A percentile compares a stretch with the other conserved stretches of the same genome.
Conservation (phyloP, 2,797 vertebrate species). For the Acanthopagrus latus region DNA sequence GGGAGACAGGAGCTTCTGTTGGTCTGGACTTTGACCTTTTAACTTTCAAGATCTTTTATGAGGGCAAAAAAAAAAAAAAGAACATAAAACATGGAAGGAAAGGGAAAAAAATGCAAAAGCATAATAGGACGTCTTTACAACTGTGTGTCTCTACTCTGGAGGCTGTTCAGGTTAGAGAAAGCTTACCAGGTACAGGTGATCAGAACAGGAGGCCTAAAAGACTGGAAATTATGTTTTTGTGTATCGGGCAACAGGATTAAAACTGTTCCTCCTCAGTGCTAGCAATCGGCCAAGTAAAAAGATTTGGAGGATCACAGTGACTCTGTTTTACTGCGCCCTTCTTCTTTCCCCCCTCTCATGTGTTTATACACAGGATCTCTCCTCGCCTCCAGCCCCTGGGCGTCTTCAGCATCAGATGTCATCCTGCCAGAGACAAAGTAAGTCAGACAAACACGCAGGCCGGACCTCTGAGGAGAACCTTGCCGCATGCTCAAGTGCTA, state of each 20-base stretch:
- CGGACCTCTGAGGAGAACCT: constrained; percentile 78
- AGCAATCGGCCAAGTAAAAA: constrained; percentile 57
- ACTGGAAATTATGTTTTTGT: constrained; percentile 48
- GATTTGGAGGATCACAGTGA: constrained; percentile 45
- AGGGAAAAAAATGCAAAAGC: too few relatives aligned
- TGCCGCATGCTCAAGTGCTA: constrained; percentile 82
- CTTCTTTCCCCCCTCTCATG: constrained; percentile 8
- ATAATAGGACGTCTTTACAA: too few relatives aligned
- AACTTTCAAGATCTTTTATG: too few relatives aligned
- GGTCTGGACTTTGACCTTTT: too few relatives aligned
- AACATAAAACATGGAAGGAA: too few relatives aligned
- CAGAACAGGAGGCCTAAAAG: constrained; percentile 29
- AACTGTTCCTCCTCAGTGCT: constrained; percentile 57
- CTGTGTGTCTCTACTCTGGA: constrained; percentile 25
- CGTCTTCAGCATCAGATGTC: constrained; percentile 79
- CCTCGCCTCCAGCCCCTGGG: constrained; percentile 55
- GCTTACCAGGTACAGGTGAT: constrained; percentile 14
- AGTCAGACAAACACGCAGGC: constrained; percentile 74
- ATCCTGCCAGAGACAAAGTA: constrained; percentile 73
- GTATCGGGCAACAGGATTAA: constrained; percentile 52
- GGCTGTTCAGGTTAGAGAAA: constrained; percentile 7
- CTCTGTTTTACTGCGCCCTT: constrained; percentile 1
- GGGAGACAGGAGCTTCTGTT: too few relatives aligned
- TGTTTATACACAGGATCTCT: constrained; percentile 39
- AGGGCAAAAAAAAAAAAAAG: too few relatives aligned